A percentile compares a stretch with the other conserved stretches of the same genome.
These are phyloP conservation scores for Ophioninae sp. DNA, from an alignment of 2,888 invertebrate genomes.

Conservation along the genomic window DNA sequence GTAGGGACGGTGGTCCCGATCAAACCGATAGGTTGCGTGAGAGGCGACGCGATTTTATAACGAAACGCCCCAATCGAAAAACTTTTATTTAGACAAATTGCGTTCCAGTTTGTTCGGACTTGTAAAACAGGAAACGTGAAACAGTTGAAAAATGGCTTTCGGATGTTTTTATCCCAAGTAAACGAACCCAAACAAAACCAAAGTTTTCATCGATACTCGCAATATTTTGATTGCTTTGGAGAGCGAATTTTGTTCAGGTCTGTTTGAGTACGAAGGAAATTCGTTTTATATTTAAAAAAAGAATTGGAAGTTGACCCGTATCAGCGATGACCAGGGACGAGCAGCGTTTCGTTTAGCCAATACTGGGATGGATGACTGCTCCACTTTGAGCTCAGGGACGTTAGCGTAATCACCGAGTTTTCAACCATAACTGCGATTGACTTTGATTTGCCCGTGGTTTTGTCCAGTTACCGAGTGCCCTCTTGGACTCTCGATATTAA, in stretches of 20 bases:
- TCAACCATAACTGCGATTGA: background rate
- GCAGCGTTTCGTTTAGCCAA: background rate
- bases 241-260: background rate
- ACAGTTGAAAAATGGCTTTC: background rate
- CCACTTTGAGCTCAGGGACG: background rate
- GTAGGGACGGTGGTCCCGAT: background rate
- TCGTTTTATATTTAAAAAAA: background rate
- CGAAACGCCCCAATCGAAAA: constrained; percentile 12
- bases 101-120: background rate
- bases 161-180: background rate
- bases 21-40: constrained; percentile 4
- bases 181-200: background rate
- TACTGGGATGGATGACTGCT: background rate
- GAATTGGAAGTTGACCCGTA: background rate
- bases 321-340: background rate
- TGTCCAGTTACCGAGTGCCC: background rate
- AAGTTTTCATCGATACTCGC: background rate
- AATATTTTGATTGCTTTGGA: background rate
- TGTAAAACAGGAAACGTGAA: background rate
- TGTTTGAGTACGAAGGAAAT: background rate
- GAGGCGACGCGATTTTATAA: constrained; percentile 23
- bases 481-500: no score
- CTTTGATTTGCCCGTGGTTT: background rate
- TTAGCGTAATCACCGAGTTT: background rate
- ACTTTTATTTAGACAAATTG: constrained; percentile 26